phyloP scores from a whole-genome alignment of 2,888 invertebrate species.

The Epinotia nisella region DNA sequence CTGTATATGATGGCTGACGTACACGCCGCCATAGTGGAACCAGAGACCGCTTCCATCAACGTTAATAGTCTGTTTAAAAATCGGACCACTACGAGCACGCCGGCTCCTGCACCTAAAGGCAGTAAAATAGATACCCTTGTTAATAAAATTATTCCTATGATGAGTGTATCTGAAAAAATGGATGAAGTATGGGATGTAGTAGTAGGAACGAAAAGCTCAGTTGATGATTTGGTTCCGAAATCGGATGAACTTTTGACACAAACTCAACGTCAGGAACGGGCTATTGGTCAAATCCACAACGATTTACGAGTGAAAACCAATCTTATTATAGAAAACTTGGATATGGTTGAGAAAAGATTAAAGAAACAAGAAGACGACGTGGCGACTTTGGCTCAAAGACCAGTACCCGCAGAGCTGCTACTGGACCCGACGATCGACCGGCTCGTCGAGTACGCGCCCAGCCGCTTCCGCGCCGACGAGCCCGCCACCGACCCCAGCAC shows the following conservation, averaged over 20 bases:
- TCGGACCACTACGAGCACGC: slow-evolving; percentile 85
- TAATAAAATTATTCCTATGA: slow-evolving; percentile 93
- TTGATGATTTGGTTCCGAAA: slow-evolving; percentile 93
- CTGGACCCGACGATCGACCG: slow-evolving; percentile 90
- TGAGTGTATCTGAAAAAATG: slow-evolving; percentile 95
- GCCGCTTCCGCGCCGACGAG: slow-evolving; percentile 84
- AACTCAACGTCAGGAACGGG: slow-evolving; percentile 93
- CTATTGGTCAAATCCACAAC: slow-evolving; percentile 93
- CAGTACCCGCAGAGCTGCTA: slow-evolving; percentile 89
- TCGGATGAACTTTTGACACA: slow-evolving; percentile 94
- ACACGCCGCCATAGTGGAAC: slow-evolving; percentile 93
- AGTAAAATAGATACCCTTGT: slow-evolving; percentile 93
- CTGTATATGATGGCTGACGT: slow-evolving; percentile 92
- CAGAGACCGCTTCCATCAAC: slow-evolving; percentile 84
- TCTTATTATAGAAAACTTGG: slow-evolving; percentile 93
- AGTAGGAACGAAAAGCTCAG: slow-evolving; percentile 94
- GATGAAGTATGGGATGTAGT: slow-evolving; percentile 96
- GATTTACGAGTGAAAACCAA: slow-evolving; percentile 93
- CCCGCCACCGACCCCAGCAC: slow-evolving; percentile 71
- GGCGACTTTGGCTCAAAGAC: slow-evolving; percentile 90
- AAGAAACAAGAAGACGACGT: slow-evolving; percentile 95
- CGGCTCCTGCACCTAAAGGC: slow-evolving; percentile 84
- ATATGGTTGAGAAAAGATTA: slow-evolving; percentile 92
- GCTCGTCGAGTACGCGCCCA: slow-evolving; percentile 91
- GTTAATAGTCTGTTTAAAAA: slow-evolving; percentile 80